Conservation (phyloP, 2,113 vertebrate genomes). For the Hirundichthys speculiger region DNA sequence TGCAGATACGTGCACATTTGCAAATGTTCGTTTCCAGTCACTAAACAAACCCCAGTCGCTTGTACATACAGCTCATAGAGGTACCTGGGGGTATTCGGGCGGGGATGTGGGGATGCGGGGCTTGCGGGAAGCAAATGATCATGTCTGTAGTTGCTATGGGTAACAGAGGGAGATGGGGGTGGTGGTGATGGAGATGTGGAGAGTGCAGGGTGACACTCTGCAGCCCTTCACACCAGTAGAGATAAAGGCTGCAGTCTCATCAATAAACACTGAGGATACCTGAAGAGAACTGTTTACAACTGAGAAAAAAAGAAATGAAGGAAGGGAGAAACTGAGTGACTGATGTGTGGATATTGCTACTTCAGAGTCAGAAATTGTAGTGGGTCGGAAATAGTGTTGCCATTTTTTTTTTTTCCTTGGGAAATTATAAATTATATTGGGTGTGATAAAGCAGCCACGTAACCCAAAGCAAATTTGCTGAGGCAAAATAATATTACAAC, state of each 20-base stretch:
- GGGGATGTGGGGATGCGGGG: conserved; percentile 32
- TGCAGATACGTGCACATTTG: conserved; percentile 5
- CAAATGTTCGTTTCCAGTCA: conserved; percentile 14
- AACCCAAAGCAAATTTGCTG: conserved; percentile 1
- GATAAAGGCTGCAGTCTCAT: conserved; percentile 41
- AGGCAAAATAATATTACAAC: conserved; percentile 19
- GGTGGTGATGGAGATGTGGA: conserved; percentile 14
- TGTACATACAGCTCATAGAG: conserved; percentile 12
- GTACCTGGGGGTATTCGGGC: conserved; percentile 19
- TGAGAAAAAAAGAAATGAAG: not conserved
- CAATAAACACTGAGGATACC: conserved; percentile 49
- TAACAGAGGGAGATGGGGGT: conserved; percentile 50
- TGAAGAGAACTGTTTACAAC: conserved; percentile 53
- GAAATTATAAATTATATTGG: too few relatives aligned
- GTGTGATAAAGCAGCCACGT: conserved; percentile 1
- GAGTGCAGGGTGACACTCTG: conserved; percentile 31
- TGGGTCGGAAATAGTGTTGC: not conserved
- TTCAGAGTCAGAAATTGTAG: not conserved
- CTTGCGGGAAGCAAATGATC: conserved; percentile 51
- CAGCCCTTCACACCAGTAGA: conserved; percentile 53
- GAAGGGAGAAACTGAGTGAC: not conserved
- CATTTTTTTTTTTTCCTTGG: too few relatives aligned
- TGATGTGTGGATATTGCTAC: too few relatives aligned
- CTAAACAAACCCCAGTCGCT: conserved; percentile 2
- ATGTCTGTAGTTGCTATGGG: conserved; percentile 74